A percentile compares a stretch with the other conserved stretches of the same genome.
Conservation (phyloP, 2,888 invertebrate species). For the Notodonta ziczac region DNA sequence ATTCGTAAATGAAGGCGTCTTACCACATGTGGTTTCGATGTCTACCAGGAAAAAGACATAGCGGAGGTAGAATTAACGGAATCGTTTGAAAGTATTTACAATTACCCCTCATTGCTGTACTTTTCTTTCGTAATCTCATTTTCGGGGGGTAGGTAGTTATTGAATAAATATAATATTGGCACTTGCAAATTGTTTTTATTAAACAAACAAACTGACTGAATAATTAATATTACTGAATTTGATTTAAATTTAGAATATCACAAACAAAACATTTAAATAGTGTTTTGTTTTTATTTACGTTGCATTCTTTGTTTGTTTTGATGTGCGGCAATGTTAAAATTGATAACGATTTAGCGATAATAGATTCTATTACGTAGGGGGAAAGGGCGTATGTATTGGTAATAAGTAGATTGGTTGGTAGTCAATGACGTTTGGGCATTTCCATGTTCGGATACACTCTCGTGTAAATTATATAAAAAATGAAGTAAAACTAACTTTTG, state of each 20-base stretch:
- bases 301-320: slow-evolving; percentile 15
- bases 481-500: too few species aligned
- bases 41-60: slow-evolving; percentile 41
- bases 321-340: slow-evolving; percentile 7
- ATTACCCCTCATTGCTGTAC: slow-evolving; percentile 47
- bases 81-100: slow-evolving; percentile 29
- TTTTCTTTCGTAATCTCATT: slow-evolving; percentile 13
- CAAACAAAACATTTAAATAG: slow-evolving; percentile 5
- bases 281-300: slow-evolving; percentile 4
- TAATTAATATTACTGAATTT: background rate
- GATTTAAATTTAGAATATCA: slow-evolving; percentile 20
- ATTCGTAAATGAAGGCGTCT: slow-evolving; percentile 52
- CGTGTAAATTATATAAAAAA: too few species aligned
- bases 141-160: slow-evolving; percentile 15
- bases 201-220: background rate
- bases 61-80: slow-evolving; percentile 49
- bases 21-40: slow-evolving; percentile 63
- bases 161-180: background rate
- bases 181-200: too few species aligned
- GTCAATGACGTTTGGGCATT: slow-evolving; percentile 17
- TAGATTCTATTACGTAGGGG: rapidly evolving
- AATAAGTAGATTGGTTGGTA: background rate
- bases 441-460: slow-evolving; percentile 23
- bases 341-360: background rate
- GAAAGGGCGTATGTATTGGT: background rate